Evolutionary conservation across 23 tunicate genomes (phyloP).

Genomic region (Corella eumyota): DNA sequence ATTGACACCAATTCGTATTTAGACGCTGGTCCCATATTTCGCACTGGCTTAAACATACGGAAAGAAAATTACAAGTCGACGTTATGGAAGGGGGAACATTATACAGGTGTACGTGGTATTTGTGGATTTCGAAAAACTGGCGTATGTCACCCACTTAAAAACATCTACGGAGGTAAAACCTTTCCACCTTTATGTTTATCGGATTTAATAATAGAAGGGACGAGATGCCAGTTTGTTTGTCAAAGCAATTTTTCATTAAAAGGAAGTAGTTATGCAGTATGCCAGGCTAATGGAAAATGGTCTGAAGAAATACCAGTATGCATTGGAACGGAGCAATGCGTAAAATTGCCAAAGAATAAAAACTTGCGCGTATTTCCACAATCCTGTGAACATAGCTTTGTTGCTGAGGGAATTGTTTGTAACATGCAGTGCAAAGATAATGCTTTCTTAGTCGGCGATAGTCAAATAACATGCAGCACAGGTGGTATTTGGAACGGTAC

Average conservation of each 20-base stretch:
- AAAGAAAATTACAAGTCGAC: neutral
- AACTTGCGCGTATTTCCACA: slow-evolving; percentile 5
- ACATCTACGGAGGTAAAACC: slow-evolving; percentile 7
- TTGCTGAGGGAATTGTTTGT: slow-evolving; percentile 16
- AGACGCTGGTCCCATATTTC: slow-evolving; percentile 21
- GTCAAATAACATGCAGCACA: neutral
- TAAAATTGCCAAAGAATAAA: neutral
- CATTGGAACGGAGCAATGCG: slow-evolving; percentile 13
- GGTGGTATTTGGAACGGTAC: slow-evolving; percentile 8
- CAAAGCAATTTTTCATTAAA: slow-evolving; percentile 4
- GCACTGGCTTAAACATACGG: neutral
- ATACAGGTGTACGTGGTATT: slow-evolving; percentile 14
- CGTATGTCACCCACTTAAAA: slow-evolving; percentile 16
- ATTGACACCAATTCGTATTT: slow-evolving; percentile 2
- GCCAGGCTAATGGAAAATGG: slow-evolving; percentile 19
- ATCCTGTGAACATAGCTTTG: slow-evolving; percentile 2
- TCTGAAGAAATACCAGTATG: slow-evolving; percentile 13
- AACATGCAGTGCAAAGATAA: slow-evolving; percentile 10
- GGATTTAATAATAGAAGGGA: slow-evolving; percentile 14
- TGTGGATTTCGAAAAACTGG: slow-evolving; percentile 19
- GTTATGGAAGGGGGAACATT: slow-evolving; percentile 17
- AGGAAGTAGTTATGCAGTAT: slow-evolving; percentile 6
- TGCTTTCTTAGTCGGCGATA: neutral
- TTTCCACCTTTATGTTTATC: slow-evolving; percentile 8
- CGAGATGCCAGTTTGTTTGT: slow-evolving; percentile 15